These are phyloP conservation scores for Corydoras sp. DNA, from an alignment of 2,113 vertebrate species.

Conservation along the genomic window DNA sequence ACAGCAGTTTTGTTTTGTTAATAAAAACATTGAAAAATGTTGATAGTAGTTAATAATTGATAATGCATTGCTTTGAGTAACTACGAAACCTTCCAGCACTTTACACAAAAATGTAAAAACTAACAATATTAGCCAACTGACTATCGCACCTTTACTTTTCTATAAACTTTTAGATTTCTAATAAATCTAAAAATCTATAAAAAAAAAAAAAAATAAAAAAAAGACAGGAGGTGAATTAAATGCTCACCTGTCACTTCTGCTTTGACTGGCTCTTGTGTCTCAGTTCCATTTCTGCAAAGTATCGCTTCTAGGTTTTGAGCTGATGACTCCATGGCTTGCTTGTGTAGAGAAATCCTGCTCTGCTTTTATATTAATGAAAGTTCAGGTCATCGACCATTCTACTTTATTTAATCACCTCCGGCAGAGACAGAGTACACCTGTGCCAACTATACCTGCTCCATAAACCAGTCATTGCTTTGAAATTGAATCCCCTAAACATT, in stretches of 20 bases:
- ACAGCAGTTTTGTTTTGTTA: too few species aligned
- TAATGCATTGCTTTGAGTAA: too few species aligned
- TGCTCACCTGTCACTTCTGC: slow-evolving; percentile 41
- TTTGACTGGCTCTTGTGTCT: slow-evolving; percentile 44
- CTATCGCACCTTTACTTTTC: too few species aligned
- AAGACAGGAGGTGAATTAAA: background rate
- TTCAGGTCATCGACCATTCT: background rate
- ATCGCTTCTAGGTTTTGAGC: slow-evolving; percentile 22
- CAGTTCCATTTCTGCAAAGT: slow-evolving; percentile 37
- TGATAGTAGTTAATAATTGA: too few species aligned
- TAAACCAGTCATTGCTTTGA: background rate
- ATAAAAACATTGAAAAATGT: too few species aligned
- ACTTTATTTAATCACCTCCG: background rate
- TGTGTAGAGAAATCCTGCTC: background rate
- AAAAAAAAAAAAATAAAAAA: too few species aligned
- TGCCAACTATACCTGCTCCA: background rate
- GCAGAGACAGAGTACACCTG: background rate
- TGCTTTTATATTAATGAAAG: slow-evolving; percentile 10
- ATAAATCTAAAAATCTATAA: too few species aligned
- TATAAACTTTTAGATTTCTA: too few species aligned
- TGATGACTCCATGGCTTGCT: slow-evolving; percentile 1
- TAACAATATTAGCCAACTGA: too few species aligned
- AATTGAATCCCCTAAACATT: background rate
- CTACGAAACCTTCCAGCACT: too few species aligned
- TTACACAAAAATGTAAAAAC: too few species aligned